These are phyloP conservation scores for Jaculus jaculus DNA, from an alignment of 2,113 vertebrate species.

Conservation along the genomic window DNA sequence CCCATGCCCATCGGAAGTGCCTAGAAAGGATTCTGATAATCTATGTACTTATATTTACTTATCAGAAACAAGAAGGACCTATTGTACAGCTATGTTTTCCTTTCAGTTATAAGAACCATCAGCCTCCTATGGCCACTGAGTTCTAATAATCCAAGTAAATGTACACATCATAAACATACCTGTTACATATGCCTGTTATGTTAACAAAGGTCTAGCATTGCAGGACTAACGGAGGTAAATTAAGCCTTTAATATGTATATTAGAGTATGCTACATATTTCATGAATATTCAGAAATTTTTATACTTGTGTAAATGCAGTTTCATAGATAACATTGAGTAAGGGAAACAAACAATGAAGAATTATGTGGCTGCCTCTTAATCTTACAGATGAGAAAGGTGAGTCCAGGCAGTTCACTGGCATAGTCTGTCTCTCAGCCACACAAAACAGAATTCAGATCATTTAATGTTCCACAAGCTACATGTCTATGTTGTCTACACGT, in stretches of 20 bases:
- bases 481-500: neutral
- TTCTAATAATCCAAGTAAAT: neutral
- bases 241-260: neutral
- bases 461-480: neutral
- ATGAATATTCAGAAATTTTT: neutral
- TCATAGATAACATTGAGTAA: neutral
- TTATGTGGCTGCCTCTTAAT: neutral
- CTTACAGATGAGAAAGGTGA: neutral
- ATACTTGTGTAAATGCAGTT: neutral
- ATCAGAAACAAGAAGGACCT: neutral
- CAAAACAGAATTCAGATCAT: neutral
- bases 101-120: neutral
- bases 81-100: neutral
- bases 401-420: neutral
- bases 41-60: neutral
- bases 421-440: neutral
- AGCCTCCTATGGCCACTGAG: neutral
- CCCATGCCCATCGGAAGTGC: neutral
- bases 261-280: neutral
- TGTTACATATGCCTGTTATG: neutral
- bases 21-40: neutral
- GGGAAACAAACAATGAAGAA: neutral
- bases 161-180: neutral
- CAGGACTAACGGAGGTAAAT: neutral
- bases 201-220: neutral